These are phyloP conservation scores for Asobara japonica DNA, from an alignment of 1,140 invertebrate genomes.

Conservation along the genomic window DNA sequence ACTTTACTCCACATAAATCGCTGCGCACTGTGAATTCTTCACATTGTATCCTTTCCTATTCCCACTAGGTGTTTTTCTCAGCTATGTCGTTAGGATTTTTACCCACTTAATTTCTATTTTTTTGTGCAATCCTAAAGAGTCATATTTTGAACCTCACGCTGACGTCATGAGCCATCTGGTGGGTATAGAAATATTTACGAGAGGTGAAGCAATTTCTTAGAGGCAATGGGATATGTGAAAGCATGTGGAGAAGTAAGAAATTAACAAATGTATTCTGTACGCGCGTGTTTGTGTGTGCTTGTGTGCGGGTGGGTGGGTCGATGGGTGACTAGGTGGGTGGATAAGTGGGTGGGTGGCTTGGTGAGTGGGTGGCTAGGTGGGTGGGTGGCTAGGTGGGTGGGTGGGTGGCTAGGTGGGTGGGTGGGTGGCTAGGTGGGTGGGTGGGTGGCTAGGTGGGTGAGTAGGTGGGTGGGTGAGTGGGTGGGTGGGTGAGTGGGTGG, in stretches of 20 bases:
- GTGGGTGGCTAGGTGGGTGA: too few species aligned
- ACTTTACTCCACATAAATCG: conserved; percentile 23
- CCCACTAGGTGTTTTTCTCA: background rate
- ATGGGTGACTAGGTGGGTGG: too few species aligned
- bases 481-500: too few species aligned
- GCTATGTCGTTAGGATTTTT: background rate
- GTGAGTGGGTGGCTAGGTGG: too few species aligned
- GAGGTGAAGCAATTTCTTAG: conserved; percentile 35
- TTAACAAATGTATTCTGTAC: too few species aligned
- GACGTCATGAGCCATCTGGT: conserved; percentile 33
- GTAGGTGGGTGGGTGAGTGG: too few species aligned
- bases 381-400: too few species aligned
- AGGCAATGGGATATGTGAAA: background rate
- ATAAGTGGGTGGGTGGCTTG: too few species aligned
- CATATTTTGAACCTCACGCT: background rate
- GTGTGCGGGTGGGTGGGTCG: too few species aligned
- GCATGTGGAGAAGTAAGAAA: background rate
- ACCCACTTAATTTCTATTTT: background rate
- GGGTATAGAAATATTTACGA: conserved; percentile 32
- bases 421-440: too few species aligned
- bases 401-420: too few species aligned
- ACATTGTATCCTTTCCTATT: background rate
- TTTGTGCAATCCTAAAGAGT: background rate
- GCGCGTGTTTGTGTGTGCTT: too few species aligned
- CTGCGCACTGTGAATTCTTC: background rate